Evolutionary conservation across 1,140 invertebrate genomes (phyloP).

Genomic region (Paraescarpia echinospica): DNA sequence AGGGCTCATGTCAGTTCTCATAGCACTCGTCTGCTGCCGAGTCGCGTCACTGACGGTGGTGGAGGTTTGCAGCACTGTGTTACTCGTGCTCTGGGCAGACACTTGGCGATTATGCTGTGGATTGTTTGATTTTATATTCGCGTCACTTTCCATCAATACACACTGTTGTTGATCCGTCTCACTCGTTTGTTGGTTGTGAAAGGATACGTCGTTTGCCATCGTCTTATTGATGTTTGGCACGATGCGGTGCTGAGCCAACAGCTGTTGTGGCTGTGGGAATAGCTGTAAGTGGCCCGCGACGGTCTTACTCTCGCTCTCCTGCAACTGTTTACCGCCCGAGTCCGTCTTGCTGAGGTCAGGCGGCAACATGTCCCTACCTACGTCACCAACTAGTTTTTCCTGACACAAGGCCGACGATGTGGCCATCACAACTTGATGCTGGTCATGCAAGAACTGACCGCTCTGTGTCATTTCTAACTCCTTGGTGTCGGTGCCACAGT

Average conservation of each 20-base stretch:
- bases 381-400: not conserved
- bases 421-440: not conserved
- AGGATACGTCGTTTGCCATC: not conserved
- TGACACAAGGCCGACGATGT: not conserved
- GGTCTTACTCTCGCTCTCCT: not conserved
- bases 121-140: not conserved
- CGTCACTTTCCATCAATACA: not conserved
- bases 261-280: not conserved
- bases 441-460: not conserved
- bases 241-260: not conserved
- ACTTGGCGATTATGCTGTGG: not conserved
- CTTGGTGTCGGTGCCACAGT: not conserved
- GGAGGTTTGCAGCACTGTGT: not conserved
- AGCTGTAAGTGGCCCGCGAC: not conserved
- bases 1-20: not conserved
- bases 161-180: not conserved
- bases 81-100: not conserved
- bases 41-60: not conserved
- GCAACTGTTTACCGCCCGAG: not conserved
- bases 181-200: not conserved
- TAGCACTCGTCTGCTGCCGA: not conserved
- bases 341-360: not conserved
- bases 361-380: not conserved
- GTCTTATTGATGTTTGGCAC: not conserved
- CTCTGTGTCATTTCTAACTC: not conserved